A percentile compares a stretch with the other conserved stretches of the same genome.
These are phyloP conservation scores for Thalassaphorura encarpata DNA, from an alignment of 1,140 invertebrate species.

Conservation along the genomic window DNA sequence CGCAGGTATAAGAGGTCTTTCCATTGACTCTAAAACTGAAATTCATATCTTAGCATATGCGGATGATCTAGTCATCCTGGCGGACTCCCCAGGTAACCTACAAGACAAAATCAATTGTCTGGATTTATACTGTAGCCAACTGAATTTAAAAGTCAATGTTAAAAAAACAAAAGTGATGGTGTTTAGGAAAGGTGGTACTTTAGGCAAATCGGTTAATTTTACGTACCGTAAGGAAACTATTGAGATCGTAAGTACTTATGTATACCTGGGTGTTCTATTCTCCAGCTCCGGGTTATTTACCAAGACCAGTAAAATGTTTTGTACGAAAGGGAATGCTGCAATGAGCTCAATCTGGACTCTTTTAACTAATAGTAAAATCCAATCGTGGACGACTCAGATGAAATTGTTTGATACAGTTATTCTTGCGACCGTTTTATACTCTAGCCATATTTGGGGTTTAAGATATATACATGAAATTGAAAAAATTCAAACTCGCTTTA, in stretches of 20 bases:
- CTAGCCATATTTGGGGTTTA: neutral
- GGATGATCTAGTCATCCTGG: neutral
- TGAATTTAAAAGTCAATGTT: neutral
- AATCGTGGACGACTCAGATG: neutral
- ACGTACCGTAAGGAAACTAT: neutral
- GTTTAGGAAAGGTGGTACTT: neutral
- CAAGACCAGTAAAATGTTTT: neutral
- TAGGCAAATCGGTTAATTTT: neutral
- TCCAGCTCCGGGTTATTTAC: neutral
- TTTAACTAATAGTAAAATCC: neutral
- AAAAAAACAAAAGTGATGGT: neutral
- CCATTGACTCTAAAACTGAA: neutral
- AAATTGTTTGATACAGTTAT: neutral
- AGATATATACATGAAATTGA: neutral
- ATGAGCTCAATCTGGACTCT: neutral
- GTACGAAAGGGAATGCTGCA: neutral
- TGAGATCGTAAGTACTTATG: constrained; percentile 3
- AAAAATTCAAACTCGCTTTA: neutral
- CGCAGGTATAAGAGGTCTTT: neutral
- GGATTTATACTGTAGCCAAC: neutral
- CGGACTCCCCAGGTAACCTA: neutral
- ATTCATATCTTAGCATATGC: neutral
- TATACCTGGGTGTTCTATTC: constrained; percentile 10
- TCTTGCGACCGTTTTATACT: neutral
- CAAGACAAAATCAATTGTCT: constrained; percentile 26